Evolutionary conservation across 2,113 vertebrate species (phyloP).

Genomic region (Chionis minor): DNA sequence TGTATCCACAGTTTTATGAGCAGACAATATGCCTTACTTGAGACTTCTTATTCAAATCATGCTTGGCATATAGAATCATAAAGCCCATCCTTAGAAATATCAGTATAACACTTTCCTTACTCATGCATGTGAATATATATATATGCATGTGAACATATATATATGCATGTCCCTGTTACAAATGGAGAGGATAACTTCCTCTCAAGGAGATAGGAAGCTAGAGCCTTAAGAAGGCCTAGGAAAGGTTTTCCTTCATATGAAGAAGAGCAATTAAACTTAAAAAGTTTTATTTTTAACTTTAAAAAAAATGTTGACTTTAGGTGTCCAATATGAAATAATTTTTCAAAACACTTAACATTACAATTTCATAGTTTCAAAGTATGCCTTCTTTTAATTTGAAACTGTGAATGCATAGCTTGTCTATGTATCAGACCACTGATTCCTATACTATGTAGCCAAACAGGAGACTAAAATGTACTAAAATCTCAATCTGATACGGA

Average conservation of each 20-base stretch:
- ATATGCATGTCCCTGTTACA: background rate
- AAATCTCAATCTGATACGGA: background rate
- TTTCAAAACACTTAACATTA: background rate
- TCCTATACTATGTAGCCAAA: background rate
- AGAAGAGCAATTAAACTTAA: background rate
- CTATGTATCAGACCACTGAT: background rate
- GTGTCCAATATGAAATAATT: background rate
- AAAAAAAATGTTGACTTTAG: background rate
- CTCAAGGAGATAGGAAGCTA: background rate
- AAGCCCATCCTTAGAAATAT: background rate
- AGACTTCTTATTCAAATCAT: background rate
- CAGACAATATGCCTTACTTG: background rate
- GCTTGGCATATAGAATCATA: background rate
- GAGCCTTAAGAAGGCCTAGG: background rate
- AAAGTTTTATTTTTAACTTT: background rate
- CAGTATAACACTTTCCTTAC: background rate
- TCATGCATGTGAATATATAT: background rate
- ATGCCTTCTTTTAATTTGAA: background rate
- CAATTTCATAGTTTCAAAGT: background rate
- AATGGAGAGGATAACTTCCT: background rate
- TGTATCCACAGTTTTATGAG: background rate
- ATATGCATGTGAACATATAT: background rate
- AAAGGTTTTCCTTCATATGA: background rate
- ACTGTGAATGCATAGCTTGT: background rate
- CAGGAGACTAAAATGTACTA: background rate